A percentile compares a stretch with the other conserved stretches of the same genome.
These are phyloP conservation scores for Cremastinae sp. DNA, from an alignment of 2,888 invertebrate genomes.

Conservation along the genomic window DNA sequence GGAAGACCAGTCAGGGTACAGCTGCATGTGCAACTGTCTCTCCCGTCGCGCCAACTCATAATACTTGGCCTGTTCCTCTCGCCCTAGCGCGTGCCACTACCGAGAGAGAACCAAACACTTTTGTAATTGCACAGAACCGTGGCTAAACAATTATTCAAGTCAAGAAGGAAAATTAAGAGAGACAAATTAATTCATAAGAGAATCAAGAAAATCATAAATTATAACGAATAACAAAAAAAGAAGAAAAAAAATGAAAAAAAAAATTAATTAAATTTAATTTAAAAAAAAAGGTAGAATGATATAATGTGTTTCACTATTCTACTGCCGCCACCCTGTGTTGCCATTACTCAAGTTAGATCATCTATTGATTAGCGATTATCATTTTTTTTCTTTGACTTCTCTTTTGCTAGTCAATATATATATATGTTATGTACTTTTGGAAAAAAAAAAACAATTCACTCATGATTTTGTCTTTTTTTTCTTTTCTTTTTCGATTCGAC, in stretches of 20 bases:
- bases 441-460: conserved; percentile 40
- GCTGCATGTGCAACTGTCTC: conserved; percentile 99
- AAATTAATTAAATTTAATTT: conserved; percentile 52
- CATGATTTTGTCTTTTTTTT: conserved; percentile 47
- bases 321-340: conserved; percentile 79
- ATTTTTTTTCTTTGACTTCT: conserved; percentile 43
- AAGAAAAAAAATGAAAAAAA: conserved; percentile 66
- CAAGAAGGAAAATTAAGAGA: conserved; percentile 66
- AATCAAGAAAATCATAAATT: conserved; percentile 52
- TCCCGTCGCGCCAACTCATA: conserved; percentile 99
- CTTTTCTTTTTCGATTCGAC: conserved; percentile 49
- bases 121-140: conserved; percentile 70
- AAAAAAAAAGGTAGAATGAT: conserved; percentile 24
- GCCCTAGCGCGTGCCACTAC: conserved; percentile 99
- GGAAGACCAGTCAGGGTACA: conserved; percentile 99
- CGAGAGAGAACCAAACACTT: conserved; percentile 81
- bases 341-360: conserved; percentile 70
- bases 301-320: conserved; percentile 71
- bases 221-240: conserved; percentile 40
- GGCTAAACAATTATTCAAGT: conserved; percentile 70
- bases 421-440: conserved; percentile 42
- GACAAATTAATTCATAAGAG: conserved; percentile 42
- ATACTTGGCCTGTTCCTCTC: conserved; percentile 99
- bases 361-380: conserved; percentile 54
- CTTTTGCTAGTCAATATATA: conserved; percentile 20